Base-by-base conservation (phyloP, 2,797 vertebrate species). In the Ctenopoma multispine region DNA sequence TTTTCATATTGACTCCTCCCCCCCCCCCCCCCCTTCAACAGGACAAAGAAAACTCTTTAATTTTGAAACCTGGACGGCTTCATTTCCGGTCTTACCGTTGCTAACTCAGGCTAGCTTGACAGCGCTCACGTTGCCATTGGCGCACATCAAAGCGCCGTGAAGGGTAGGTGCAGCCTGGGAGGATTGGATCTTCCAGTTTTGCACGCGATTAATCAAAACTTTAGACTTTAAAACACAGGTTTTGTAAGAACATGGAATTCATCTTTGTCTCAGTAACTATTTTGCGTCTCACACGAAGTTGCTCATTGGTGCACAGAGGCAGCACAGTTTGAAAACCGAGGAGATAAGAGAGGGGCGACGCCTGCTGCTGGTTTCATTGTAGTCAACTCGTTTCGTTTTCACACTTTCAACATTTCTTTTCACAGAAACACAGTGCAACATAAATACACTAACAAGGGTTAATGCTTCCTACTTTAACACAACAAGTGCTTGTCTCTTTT, bases 261-360 rank as follows among this genome's bases (percentile, higher is more conserved):
- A 27, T 13, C 20, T 10, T 34, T 18, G 0, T 12, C 36, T 13
- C 18, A 4, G 47, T 4, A 17, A 36, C 68, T 63, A 9, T 13
- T 66, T 44, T 17, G 2, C 24, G 9, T 23, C 38, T 3, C 0
- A 24, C 40, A 36, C 63, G 1, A 63, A 87, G 84, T 82, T 77
- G 79, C 77, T 76, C 8, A 18, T 31, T 23, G 41, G 75, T 75
- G 77, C 82, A 79, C 75, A 63, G 67, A 54, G 15, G 55, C 55
- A 66, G 67, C 71, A 54, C 75, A 29, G 41, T 74, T 66, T 38
- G 34, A 55, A 68, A 64, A 49, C 8, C 13, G 38, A 29, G 50
- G 70, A 85, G 75, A 74, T 61, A 53, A 56, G 74, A 56, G 74
- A 34, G 84, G 86, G 89, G 90, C 87, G 80, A 89, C 88, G 89